Base-by-base conservation (phyloP, 2,888 invertebrate species). In the Hyles lineata region DNA sequence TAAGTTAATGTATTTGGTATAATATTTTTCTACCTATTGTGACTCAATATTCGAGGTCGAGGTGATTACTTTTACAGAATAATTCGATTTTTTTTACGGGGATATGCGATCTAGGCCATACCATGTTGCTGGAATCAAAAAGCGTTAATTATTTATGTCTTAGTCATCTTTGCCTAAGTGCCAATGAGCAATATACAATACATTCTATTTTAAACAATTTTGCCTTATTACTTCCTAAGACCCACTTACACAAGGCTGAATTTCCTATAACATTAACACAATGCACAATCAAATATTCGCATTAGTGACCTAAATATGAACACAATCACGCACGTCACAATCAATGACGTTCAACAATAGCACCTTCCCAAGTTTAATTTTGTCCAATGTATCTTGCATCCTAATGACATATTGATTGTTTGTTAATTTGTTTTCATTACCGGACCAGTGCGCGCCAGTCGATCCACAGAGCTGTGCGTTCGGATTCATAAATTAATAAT, bases 401-500 rank as follows among this genome's bases (percentile, higher is more conserved):
- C 73, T 82, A 85, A 85, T 82, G 73, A 75, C 52, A 60, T 82
- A 82, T 82, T 83, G 81, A 86, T 86, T 86, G 86, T 85, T 83
- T 85, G 83, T 85, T 85, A 85, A 86, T 86, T 76, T 77, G 70
- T 21, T 70, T 73, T 72, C 67, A 73, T 71, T 70, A 70, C 76
- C 75, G 77, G 76, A 77, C 78, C 50, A 21, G 73, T 74, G 73
- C 73, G 70, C 29, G 69, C 72, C 74, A 61, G 60, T 63, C 63
- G 60, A 71, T 23, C 70, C 67, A 73, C 9, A 63, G 70, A 69
- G 43, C 19, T 67, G 35, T 21, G 73, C 25, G 35, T 25, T 58
- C 2, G 1, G 19, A 21, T 35, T 11, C 62, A n/a, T 71, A 73
- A 74, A 75, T 72, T 76, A 77, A 67, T 67, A 76, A 87, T 87